A percentile compares a stretch with the other conserved stretches of the same genome.
Conservation (phyloP, 2,113 vertebrate species). For the Nannospalax galili region DNA sequence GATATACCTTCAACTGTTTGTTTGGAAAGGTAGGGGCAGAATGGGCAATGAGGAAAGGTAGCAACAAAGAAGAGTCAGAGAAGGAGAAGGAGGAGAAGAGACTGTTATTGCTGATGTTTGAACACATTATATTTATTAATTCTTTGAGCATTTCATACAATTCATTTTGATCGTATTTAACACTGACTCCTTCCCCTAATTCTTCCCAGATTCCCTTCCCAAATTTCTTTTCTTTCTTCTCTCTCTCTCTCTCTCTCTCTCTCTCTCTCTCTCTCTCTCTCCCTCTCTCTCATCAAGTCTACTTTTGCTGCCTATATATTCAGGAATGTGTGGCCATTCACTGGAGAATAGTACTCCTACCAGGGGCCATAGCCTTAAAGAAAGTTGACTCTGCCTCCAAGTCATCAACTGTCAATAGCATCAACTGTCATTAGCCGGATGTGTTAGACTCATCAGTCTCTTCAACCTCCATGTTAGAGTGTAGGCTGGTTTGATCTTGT, state of each 20-base stretch:
- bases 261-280: too few relatives aligned
- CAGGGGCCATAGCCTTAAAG: too few relatives aligned
- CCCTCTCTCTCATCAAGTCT: neutral
- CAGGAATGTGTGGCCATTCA: too few relatives aligned
- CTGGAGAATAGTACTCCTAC: too few relatives aligned
- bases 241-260: too few relatives aligned
- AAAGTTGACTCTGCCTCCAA: neutral
- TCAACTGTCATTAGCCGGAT: too few relatives aligned
- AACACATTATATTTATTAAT: neutral
- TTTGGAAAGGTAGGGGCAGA: neutral
- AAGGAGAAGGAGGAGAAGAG: too few relatives aligned
- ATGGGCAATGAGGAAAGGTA: neutral
- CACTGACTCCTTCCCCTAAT: too few relatives aligned
- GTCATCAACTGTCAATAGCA: neutral
- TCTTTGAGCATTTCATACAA: neutral
- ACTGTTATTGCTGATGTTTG: neutral
- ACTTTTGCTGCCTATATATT: neutral
- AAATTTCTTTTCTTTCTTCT: too few relatives aligned
- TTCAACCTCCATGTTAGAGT: neutral
- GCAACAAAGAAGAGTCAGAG: neutral
- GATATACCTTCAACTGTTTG: neutral
- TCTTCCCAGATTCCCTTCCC: neutral
- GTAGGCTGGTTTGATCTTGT: neutral
- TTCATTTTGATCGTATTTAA: neutral
- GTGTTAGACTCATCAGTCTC: neutral